Conservation (phyloP, 2,797 vertebrate genomes). For the Mus caroli region DNA sequence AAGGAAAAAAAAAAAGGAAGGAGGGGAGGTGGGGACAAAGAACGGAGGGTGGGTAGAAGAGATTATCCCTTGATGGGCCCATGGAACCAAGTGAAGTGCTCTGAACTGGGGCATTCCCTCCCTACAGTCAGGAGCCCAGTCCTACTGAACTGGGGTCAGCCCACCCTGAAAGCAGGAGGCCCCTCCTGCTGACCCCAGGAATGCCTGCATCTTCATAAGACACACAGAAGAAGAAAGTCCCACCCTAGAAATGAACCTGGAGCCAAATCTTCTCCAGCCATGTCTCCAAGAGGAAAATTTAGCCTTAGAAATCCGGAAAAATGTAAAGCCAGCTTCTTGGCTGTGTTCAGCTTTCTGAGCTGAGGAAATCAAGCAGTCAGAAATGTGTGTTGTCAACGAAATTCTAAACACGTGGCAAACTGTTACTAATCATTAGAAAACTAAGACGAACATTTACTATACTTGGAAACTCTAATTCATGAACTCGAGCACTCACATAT, state of each 20-base stretch:
- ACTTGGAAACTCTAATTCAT: no score
- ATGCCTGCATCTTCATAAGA: background rate
- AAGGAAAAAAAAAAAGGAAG: background rate
- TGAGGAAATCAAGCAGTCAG: background rate
- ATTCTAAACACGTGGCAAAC: background rate
- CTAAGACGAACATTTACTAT: accelerated
- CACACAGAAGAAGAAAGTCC: background rate
- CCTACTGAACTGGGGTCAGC: background rate
- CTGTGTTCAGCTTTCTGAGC: background rate
- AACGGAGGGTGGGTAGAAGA: background rate
- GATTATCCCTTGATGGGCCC: background rate
- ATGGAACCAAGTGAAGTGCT: background rate
- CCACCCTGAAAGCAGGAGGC: background rate
- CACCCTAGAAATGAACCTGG: background rate
- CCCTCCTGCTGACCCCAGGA: background rate
- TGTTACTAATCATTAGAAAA: conserved; percentile 11
- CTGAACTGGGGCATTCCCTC: background rate
- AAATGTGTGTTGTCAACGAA: background rate
- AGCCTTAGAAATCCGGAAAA: background rate
- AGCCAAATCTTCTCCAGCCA: background rate
- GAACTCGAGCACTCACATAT: no score
- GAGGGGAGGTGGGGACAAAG: background rate
- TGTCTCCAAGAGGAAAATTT: background rate
- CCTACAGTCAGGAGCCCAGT: background rate
- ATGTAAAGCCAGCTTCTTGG: background rate